Base-by-base conservation (phyloP, 2,888 invertebrate species). In the Papilio demoleus region DNA sequence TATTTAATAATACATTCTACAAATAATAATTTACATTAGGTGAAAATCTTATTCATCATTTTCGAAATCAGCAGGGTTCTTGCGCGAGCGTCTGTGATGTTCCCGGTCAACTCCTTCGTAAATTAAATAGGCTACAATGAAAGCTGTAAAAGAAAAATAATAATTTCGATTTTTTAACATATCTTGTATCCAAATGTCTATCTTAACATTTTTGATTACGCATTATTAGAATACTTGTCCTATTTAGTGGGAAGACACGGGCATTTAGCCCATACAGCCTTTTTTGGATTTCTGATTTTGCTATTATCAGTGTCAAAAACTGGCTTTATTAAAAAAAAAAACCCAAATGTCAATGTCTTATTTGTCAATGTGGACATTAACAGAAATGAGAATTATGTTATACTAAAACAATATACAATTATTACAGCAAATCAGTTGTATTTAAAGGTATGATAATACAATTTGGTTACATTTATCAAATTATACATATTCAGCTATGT, bases 61-160 rank as follows among this genome's bases (percentile, higher is more conserved):
- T 80, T 92, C 95, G 83, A 87, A 96, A 79, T 95, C 95, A 75
- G 93, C 94, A 70, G 96, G 96, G 81, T 96, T 94, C 82, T 96
- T 96, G 79, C 95, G 94, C 67, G 84, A 80, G 17, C 93, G 79
- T 56, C 92, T 84, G 11, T 85, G 79, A 78, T 95, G 93, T 74
- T 94, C 93, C 68, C 94, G 92, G 70, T 94, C 93, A 45, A 93
- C 94, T 86, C 94, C 94, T 74, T 94, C 93, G 76, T 94, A 95
- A 2, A 95, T 61, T 47, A 95, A 76, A 80, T 95, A 96, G 4
- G 88, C 93, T 38, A 91, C 2, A 6, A 95, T 79, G 74, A 95
- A 93, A 8, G 95, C 95, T 96, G 93, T 42, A 94, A 94, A 68
- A 76, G 77, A 72, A 24, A 38, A 4, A 4, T 31, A 31, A 31